Evolutionary conservation across 2,113 vertebrate species (phyloP).

Genomic region (Bufo bufo): DNA sequence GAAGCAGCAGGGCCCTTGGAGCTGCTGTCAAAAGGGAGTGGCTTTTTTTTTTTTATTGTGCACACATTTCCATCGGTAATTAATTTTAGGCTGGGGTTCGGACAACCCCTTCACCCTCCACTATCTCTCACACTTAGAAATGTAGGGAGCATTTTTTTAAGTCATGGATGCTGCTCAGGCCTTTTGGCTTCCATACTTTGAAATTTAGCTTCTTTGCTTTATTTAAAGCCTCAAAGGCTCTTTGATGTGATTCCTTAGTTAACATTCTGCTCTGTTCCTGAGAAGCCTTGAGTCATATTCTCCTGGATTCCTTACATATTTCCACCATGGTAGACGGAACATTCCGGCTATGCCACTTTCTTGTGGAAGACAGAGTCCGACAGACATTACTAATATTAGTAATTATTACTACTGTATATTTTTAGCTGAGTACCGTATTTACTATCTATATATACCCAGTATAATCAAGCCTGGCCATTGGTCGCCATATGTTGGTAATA

Average conservation of each 20-base stretch:
- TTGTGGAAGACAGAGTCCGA: background rate
- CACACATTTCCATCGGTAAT: no score
- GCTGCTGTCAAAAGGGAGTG: no score
- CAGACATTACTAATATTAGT: background rate
- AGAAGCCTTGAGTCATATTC: background rate
- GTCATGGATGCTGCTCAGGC: background rate
- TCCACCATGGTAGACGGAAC: background rate
- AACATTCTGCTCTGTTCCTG: conserved; percentile 7
- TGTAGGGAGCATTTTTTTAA: background rate
- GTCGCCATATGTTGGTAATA: no score
- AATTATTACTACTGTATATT: no score
- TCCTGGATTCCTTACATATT: background rate
- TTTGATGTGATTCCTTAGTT: conserved; percentile 21
- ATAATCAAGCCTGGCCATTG: no score
- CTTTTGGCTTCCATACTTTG: conserved; percentile 11
- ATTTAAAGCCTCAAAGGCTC: conserved; percentile 25
- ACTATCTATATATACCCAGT: no score
- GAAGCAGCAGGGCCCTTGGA: no score
- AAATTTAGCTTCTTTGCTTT: conserved; percentile 18
- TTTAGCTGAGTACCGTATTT: no score
- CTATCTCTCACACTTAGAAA: background rate
- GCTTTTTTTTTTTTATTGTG: no score
- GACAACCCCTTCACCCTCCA: background rate
- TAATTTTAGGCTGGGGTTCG: no score
- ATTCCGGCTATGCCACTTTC: background rate